Evolutionary conservation across 2,113 vertebrate genomes (phyloP).

Genomic region (Pycnonotus jocosus): DNA sequence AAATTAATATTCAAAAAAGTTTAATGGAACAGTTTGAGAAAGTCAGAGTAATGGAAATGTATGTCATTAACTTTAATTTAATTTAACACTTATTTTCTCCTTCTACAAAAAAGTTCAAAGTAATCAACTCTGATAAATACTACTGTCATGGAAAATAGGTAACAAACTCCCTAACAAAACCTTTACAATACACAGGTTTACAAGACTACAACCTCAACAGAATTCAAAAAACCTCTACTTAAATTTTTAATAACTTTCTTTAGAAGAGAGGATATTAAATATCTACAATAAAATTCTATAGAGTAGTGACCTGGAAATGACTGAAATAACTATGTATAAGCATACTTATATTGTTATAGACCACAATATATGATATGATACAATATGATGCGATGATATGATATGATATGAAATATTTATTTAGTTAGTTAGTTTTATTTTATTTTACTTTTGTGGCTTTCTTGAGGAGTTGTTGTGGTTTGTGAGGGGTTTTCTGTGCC

Average conservation of each 20-base stretch:
- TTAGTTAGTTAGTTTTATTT: no score
- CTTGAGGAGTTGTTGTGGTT: not conserved
- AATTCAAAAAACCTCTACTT: not conserved
- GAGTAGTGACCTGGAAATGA: not conserved
- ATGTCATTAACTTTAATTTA: not conserved
- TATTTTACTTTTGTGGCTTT: not conserved
- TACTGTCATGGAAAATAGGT: not conserved
- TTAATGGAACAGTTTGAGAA: not conserved
- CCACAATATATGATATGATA: fast-evolving
- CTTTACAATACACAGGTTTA: not conserved
- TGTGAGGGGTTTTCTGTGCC: not conserved
- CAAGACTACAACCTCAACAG: not conserved
- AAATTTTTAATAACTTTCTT: not conserved
- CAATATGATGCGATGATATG: no score
- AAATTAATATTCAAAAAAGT: not conserved
- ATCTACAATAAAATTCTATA: not conserved
- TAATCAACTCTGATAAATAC: not conserved
- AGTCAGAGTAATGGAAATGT: not conserved
- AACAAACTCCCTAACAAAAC: not conserved
- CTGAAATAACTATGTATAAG: not conserved
- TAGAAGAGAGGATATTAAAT: not conserved
- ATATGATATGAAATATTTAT: no score
- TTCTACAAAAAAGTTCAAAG: not conserved
- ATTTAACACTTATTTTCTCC: not conserved
- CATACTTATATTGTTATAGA: not conserved